Percentiles rank a stretch among this genome's conserved stretches.
phyloP scores from a whole-genome alignment of 1,140 invertebrate genomes.

The Micrasema longulum region DNA sequence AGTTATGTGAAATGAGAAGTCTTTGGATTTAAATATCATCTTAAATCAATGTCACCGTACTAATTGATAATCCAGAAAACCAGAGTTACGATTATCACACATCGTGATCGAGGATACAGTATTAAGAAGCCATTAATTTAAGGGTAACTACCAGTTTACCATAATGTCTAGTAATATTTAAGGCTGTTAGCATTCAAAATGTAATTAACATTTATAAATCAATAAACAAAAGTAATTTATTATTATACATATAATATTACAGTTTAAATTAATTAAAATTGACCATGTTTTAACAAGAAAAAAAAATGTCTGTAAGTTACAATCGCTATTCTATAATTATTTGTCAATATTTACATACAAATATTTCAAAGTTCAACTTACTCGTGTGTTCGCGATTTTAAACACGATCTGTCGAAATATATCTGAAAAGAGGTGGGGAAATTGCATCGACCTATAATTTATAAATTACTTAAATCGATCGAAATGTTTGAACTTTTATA shows the following conservation, averaged over 20 bases:
- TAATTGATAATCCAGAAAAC: constrained; percentile 24
- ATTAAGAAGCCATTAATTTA: not conserved
- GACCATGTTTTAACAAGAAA: too few relatives aligned
- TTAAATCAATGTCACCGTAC: constrained; percentile 34
- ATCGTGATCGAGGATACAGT: not conserved
- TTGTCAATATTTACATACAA: too few relatives aligned
- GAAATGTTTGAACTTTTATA: too few relatives aligned
- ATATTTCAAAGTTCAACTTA: too few relatives aligned
- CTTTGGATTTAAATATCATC: constrained; percentile 34
- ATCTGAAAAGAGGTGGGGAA: too few relatives aligned
- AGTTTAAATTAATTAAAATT: not conserved
- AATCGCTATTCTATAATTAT: too few relatives aligned
- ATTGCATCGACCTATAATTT: too few relatives aligned
- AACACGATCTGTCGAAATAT: too few relatives aligned
- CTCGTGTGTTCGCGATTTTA: too few relatives aligned
- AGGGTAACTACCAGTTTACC: not conserved
- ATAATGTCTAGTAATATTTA: not conserved
- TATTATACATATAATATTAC: not conserved
- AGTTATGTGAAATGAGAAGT: constrained; percentile 44
- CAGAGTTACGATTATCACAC: constrained; percentile 16
- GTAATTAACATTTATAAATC: not conserved
- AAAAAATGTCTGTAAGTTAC: too few relatives aligned
- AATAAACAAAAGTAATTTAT: not conserved
- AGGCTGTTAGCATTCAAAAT: not conserved
- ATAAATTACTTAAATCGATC: too few relatives aligned